Conservation (phyloP, 1,140 invertebrate species). For the Drosophila mojavensis region DNA sequence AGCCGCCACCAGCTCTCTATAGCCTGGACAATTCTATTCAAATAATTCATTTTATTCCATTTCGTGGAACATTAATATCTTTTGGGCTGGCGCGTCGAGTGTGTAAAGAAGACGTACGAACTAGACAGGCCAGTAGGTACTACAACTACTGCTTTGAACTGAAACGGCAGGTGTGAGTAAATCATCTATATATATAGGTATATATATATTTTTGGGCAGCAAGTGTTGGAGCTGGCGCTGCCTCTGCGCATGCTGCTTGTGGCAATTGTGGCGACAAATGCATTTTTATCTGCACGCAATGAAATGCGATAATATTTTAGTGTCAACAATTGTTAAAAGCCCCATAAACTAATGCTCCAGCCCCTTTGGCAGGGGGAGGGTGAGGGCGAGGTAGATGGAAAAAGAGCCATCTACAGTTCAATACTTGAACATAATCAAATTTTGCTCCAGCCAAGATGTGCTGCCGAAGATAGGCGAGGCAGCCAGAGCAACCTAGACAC, state of each 20-base stretch:
- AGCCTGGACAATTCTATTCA: slow-evolving; percentile 73
- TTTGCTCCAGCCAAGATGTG: slow-evolving; percentile 67
- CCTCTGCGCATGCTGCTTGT: slow-evolving; percentile 44
- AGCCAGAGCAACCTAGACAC: slow-evolving; percentile 60
- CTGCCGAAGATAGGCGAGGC: slow-evolving; percentile 57
- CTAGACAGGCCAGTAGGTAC: slow-evolving; percentile 40
- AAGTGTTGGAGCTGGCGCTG: slow-evolving; percentile 10
- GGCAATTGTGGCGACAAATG: slow-evolving; percentile 82
- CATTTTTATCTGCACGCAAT: slow-evolving; percentile 83
- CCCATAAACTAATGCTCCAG: slow-evolving; percentile 80
- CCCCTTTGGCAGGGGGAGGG: slow-evolving; percentile 1
- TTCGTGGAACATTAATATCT: slow-evolving; percentile 82
- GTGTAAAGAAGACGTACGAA: slow-evolving; percentile 82
- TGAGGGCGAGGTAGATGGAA: neutral
- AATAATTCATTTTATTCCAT: slow-evolving; percentile 84
- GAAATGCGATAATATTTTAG: slow-evolving; percentile 84
- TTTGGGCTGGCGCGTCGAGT: slow-evolving; percentile 65
- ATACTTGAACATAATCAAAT: slow-evolving; percentile 82
- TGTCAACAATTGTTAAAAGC: slow-evolving; percentile 84
- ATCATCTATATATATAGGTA: slow-evolving; percentile 28
- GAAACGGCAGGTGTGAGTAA: slow-evolving; percentile 72
- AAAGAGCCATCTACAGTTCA: slow-evolving; percentile 72
- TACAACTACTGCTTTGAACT: slow-evolving; percentile 7
- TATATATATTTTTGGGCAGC: slow-evolving; percentile 28
- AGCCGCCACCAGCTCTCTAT: slow-evolving; percentile 34